Conservation (phyloP, 1,140 invertebrate genomes). For the Pseudomyrmex cubaensis region DNA sequence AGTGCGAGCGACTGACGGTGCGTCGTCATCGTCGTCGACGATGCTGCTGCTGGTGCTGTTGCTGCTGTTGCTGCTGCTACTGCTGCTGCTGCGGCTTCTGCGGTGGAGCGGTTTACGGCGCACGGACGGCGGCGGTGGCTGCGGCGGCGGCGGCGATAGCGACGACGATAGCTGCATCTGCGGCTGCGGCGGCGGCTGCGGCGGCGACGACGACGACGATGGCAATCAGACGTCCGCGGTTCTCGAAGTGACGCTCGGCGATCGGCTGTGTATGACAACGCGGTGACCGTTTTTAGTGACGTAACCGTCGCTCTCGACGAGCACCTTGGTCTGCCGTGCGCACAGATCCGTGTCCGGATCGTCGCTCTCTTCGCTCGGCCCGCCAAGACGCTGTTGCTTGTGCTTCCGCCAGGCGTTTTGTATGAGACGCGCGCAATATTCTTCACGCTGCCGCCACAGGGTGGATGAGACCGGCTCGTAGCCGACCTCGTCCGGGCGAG, state of each 20-base stretch:
- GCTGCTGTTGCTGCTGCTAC: constrained; percentile 16
- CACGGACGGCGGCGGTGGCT: constrained; percentile 51
- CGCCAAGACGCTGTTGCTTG: constrained; percentile 88
- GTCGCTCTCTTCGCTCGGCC: constrained; percentile 84
- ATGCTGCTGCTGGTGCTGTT: constrained; percentile 41
- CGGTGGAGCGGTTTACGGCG: constrained; percentile 49
- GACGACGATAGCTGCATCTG: constrained; percentile 20
- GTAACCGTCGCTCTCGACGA: constrained; percentile 93
- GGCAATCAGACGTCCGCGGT: constrained; percentile 92
- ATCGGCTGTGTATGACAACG: constrained; percentile 94
- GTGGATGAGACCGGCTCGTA: constrained; percentile 97
- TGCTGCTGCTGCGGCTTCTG: constrained; percentile 27
- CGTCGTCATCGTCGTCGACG: constrained; percentile 42
- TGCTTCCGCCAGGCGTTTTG: constrained; percentile 97
- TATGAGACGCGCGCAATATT: constrained; percentile 97
- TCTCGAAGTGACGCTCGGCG: constrained; percentile 91
- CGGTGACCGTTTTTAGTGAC: constrained; percentile 94
- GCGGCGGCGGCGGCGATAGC: constrained; percentile 28
- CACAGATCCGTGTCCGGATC: constrained; percentile 82
- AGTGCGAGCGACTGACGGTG: constrained; percentile 48
- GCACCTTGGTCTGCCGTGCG: constrained; percentile 90
- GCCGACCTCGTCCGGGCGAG: constrained; percentile 90
- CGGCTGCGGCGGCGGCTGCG: constrained; percentile 38
- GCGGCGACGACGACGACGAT: constrained; percentile 83
- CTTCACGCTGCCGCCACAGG: constrained; percentile 96